Evolutionary conservation across 2,888 invertebrate species (phyloP).

Genomic region (Lasiommata megera): DNA sequence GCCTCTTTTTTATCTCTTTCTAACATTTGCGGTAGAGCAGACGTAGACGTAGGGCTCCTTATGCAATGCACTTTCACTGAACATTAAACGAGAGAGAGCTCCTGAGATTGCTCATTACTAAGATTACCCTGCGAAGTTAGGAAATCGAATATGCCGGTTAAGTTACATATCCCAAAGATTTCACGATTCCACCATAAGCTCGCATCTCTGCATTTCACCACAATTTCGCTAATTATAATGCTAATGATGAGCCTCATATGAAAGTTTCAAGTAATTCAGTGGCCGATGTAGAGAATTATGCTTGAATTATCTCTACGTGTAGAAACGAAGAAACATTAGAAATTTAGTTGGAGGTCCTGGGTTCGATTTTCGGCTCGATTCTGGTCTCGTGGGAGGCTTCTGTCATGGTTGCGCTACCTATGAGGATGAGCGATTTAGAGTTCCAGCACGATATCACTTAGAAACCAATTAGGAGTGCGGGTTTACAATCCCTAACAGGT

Average conservation of each 20-base stretch:
- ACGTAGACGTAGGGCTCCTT: conserved; percentile 61
- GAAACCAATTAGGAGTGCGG: too few relatives aligned
- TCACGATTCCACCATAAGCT: conserved; percentile 1
- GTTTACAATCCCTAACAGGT: too few relatives aligned
- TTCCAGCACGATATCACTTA: too few relatives aligned
- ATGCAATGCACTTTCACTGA: conserved; percentile 73
- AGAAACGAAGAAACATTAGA: too few relatives aligned
- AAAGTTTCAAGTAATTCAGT: too few relatives aligned
- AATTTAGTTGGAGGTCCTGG: too few relatives aligned
- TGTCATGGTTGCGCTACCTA: too few relatives aligned
- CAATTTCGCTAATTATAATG: background rate
- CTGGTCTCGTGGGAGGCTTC: too few relatives aligned
- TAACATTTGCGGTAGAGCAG: conserved; percentile 60
- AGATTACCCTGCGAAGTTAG: conserved; percentile 67
- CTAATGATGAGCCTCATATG: background rate
- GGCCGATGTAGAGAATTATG: too few relatives aligned
- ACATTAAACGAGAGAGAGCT: conserved; percentile 69
- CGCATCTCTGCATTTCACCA: background rate
- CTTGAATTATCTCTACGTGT: too few relatives aligned
- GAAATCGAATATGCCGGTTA: conserved; percentile 58
- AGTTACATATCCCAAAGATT: conserved; percentile 43
- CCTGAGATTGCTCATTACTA: conserved; percentile 70
- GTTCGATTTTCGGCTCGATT: too few relatives aligned
- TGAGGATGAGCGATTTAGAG: too few relatives aligned
- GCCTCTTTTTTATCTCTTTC: conserved; percentile 30